Evolutionary conservation across 1,140 invertebrate species (phyloP).

Genomic region (Venustaconcha ellipsiformis): DNA sequence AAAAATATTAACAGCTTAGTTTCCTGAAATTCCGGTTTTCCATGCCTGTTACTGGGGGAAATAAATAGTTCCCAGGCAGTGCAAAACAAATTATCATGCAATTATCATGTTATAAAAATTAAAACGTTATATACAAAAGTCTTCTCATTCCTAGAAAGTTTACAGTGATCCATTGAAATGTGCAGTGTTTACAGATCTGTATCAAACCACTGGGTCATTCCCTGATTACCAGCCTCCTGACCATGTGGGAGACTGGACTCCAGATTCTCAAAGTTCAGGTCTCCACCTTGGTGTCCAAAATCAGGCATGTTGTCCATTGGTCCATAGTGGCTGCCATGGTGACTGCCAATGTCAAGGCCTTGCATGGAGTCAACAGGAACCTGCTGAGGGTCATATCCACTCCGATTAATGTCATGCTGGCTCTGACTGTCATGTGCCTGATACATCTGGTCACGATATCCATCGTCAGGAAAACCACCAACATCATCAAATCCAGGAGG

Average conservation of each 20-base stretch:
- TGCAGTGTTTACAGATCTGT: conserved; percentile 83
- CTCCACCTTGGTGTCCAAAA: conserved; percentile 73
- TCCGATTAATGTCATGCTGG: conserved; percentile 57
- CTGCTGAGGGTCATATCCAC: conserved; percentile 90
- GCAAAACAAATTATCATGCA: too few relatives aligned
- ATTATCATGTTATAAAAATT: too few relatives aligned
- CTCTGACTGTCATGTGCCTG: conserved; percentile 71
- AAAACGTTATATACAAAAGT: too few relatives aligned
- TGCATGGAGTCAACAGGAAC: conserved; percentile 97
- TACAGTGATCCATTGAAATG: too few relatives aligned
- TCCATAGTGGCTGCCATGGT: conserved; percentile 76
- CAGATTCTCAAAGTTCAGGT: conserved; percentile 85
- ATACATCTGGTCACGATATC: conserved; percentile 87
- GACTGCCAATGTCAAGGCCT: conserved; percentile 88
- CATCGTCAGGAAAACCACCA: conserved; percentile 83
- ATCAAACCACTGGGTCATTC: conserved; percentile 86
- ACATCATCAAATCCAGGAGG: conserved; percentile 66
- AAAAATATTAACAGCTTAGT: too few relatives aligned
- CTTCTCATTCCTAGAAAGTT: too few relatives aligned
- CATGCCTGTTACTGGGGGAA: too few relatives aligned
- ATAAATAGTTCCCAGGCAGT: too few relatives aligned
- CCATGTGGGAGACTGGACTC: conserved; percentile 69
- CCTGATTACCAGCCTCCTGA: conserved; percentile 82
- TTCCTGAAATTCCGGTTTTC: too few relatives aligned
- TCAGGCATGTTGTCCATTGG: conserved; percentile 86